These are phyloP conservation scores for Leucania comma DNA, from an alignment of 2,888 invertebrate genomes.

Conservation along the genomic window DNA sequence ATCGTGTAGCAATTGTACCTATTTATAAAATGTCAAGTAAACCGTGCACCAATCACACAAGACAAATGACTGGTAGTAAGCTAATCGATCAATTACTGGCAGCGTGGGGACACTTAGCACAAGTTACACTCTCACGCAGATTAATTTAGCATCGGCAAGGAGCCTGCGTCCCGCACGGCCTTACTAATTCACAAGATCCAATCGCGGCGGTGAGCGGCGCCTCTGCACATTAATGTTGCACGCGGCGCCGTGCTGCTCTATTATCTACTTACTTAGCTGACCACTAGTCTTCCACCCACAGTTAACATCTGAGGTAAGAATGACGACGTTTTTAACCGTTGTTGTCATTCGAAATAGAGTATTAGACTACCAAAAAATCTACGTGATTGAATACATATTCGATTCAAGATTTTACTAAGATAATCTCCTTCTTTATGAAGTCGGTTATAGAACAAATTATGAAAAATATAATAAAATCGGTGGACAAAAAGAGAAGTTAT, in stretches of 20 bases:
- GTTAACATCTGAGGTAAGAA: constrained; percentile 18
- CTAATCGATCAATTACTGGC: constrained; percentile 64
- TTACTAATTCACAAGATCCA: constrained; percentile 80
- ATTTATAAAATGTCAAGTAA: constrained; percentile 2
- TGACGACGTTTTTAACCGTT: background rate
- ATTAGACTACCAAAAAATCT: too few species aligned
- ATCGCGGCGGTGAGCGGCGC: constrained; percentile 74
- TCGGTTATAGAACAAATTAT: too few species aligned
- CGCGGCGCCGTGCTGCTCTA: constrained; percentile 67
- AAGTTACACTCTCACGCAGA: constrained; percentile 68
- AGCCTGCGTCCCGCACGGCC: constrained; percentile 63
- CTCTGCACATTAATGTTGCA: constrained; percentile 80
- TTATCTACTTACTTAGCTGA: constrained; percentile 64
- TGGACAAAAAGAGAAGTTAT: too few species aligned
- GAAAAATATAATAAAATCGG: too few species aligned
- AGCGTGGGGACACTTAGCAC: constrained; percentile 65
- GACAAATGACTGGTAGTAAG: constrained; percentile 36
- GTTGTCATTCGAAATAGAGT: too few species aligned
- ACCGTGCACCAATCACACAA: constrained; percentile 23
- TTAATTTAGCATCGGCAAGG: constrained; percentile 72
- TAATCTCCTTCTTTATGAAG: too few species aligned
- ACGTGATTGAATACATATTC: too few species aligned
- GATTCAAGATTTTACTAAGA: too few species aligned
- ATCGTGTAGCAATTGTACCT: background rate
- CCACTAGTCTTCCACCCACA: constrained; percentile 26